A percentile compares a stretch with the other conserved stretches of the same genome.
These are phyloP conservation scores for Ophion ventricosus DNA, from an alignment of 2,888 invertebrate species.

Conservation along the genomic window DNA sequence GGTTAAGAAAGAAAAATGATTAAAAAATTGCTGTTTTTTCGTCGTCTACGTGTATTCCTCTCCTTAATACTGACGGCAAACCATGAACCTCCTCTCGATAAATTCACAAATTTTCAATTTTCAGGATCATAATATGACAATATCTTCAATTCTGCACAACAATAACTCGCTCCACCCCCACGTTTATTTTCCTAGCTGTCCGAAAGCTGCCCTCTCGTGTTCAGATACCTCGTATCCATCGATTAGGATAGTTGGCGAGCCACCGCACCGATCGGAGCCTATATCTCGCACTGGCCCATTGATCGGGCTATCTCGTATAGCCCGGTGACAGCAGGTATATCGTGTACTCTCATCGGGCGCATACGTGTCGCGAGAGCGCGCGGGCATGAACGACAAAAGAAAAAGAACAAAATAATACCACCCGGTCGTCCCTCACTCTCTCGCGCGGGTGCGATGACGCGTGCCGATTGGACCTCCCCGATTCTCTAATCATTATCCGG, in stretches of 20 bases:
- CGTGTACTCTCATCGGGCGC: not conserved
- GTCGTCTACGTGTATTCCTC: no score
- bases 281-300: not conserved
- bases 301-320: conserved; percentile 5
- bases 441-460: conserved; percentile 71
- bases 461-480: conserved; percentile 73
- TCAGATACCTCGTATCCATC: not conserved
- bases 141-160: not conserved
- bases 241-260: not conserved
- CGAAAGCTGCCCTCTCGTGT: not conserved
- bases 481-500: conserved; percentile 78
- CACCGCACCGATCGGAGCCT: not conserved
- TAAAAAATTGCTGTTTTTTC: no score
- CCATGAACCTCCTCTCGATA: not conserved
- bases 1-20: no score
- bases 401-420: conserved; percentile 13
- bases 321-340: conserved; percentile 10
- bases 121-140: not conserved
- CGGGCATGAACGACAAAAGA: not conserved
- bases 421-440: conserved; percentile 41
- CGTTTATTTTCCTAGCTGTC: not conserved
- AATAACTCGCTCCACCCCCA: not conserved
- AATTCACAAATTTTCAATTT: not conserved
- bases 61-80: no score
- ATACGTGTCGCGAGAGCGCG: not conserved